Base-by-base conservation (phyloP, 2,888 invertebrate genomes). In the Unio pictorum region DNA sequence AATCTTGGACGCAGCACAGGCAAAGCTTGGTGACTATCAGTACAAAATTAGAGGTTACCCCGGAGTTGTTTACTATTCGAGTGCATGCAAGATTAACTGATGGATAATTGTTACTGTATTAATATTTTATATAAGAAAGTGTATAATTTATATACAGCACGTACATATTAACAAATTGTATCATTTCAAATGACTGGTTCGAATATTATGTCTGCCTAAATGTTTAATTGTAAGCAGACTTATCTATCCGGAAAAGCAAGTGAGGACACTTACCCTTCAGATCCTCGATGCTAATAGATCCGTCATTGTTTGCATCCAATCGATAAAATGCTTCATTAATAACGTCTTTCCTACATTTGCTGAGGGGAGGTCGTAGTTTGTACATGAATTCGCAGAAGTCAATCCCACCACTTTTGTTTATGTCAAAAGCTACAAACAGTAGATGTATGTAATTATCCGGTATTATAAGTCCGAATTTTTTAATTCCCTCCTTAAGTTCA, bases 301-400 rank as follows among this genome's bases (percentile, higher is more conserved):
- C 83, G 65, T 87, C 84, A n/a, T 76, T 74, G 68, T 81, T 83
- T 11, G 69, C 78, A 74, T 87, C 87, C 17, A 87, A 72, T 61
- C 74, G 79, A 55, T 82, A 78, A 68, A 86, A 86, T 3, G 83
- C 83, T 71, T 85, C 77, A 56, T 81, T 74, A 55, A 85, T 77
- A 26, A 86, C 83, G 28, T 69, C 67, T 8, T 76, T 71, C 30
- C 87, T 73, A n/a, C 69, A 68, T 23, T 69, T 61, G 15, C 75
- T 55, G 80, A 87, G 75, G 1, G 83, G 81, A 17, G 83, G 82
- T 61, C 81, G 70, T 23, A 87, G 68, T 59, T 78, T 78, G 63
- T 76, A 61, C 78, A 87, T 84, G 56, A 86, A 86, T 74, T 87
- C 87, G 54, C 77, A 68, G 72, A 87, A 87, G 68, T 87, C 87